Evolutionary conservation across 2,888 invertebrate genomes (phyloP).

Genomic region (Amphipoea lucens): DNA sequence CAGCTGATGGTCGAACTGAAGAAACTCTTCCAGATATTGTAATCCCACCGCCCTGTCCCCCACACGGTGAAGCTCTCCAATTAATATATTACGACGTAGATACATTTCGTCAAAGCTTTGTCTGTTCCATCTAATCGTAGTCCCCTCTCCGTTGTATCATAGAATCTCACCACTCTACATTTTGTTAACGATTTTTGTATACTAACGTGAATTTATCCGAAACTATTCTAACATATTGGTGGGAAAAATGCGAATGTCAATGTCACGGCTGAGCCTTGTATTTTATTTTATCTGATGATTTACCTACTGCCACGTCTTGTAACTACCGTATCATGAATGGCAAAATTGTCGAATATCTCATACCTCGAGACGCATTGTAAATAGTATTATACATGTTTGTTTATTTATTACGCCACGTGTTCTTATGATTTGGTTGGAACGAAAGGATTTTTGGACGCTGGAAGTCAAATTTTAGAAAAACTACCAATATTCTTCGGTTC

Average conservation of each 20-base stretch:
- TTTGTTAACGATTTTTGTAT: conserved; percentile 63
- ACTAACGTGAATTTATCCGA: conserved; percentile 49
- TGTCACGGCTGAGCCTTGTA: conserved; percentile 55
- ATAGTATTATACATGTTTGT: conserved; percentile 71
- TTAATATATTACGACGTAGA: conserved; percentile 67
- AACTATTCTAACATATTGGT: conserved; percentile 53
- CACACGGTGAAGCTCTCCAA: conserved; percentile 73
- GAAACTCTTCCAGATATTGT: conserved; percentile 98
- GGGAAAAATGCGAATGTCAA: conserved; percentile 58
- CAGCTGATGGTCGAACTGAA: conserved; percentile 99
- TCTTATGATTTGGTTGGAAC: conserved; percentile 58
- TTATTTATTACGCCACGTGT: conserved; percentile 60
- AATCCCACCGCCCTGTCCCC: conserved; percentile 76
- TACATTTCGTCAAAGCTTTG: conserved; percentile 68
- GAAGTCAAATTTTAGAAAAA: conserved; percentile 45
- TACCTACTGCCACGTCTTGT: conserved; percentile 68
- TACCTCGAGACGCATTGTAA: conserved; percentile 70
- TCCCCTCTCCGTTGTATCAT: conserved; percentile 67
- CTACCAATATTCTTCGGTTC: conserved; percentile 29
- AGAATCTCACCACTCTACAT: conserved; percentile 66
- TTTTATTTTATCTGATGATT: conserved; percentile 63
- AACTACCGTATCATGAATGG: conserved; percentile 56
- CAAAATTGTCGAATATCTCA: conserved; percentile 62
- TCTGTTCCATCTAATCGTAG: conserved; percentile 85
- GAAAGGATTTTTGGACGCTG: conserved; percentile 44